Evolutionary conservation across 1,140 invertebrate genomes (phyloP).

Genomic region (Diorhabda elongata): DNA sequence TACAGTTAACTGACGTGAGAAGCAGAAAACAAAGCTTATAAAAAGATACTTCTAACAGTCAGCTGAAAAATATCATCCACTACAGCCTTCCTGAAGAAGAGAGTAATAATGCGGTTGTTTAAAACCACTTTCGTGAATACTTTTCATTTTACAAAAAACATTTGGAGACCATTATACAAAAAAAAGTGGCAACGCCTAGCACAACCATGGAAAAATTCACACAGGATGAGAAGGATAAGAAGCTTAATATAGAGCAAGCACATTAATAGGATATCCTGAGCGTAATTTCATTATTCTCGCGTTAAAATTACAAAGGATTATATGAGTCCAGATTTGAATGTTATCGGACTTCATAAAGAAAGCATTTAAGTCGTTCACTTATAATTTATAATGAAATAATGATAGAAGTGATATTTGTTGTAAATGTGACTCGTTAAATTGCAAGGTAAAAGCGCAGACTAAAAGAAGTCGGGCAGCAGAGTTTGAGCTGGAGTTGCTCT

Average conservation of each 20-base stretch:
- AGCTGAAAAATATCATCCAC: conserved; percentile 13
- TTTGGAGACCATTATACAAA: conserved; percentile 11
- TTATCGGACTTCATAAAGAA: conserved; percentile 15
- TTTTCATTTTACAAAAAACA: conserved; percentile 14
- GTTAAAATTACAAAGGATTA: conserved; percentile 23
- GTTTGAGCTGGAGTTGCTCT: conserved; percentile 9
- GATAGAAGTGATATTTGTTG: conserved; percentile 17
- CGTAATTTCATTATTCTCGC: conserved; percentile 14
- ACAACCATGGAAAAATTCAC: conserved; percentile 11
- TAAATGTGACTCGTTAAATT: conserved; percentile 15
- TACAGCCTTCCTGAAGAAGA: conserved; percentile 20
- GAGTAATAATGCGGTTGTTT: conserved; percentile 14
- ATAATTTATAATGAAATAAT: conserved; percentile 14
- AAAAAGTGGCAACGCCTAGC: conserved; percentile 7
- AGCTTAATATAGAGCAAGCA: neutral
- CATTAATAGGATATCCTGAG: conserved; percentile 11
- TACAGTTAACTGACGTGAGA: conserved; percentile 12
- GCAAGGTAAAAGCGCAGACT: conserved; percentile 16
- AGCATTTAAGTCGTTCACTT: conserved; percentile 14
- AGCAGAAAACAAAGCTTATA: conserved; percentile 22
- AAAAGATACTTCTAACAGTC: conserved; percentile 18
- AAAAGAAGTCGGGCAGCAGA: conserved; percentile 5
- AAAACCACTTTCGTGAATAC: conserved; percentile 19
- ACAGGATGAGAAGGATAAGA: conserved; percentile 5
- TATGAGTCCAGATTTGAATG: conserved; percentile 21